Evolutionary conservation across 2,113 vertebrate genomes (phyloP), one percentile per base, ranked within the genome.

Genomic region (Hippotragus niger): DNA sequence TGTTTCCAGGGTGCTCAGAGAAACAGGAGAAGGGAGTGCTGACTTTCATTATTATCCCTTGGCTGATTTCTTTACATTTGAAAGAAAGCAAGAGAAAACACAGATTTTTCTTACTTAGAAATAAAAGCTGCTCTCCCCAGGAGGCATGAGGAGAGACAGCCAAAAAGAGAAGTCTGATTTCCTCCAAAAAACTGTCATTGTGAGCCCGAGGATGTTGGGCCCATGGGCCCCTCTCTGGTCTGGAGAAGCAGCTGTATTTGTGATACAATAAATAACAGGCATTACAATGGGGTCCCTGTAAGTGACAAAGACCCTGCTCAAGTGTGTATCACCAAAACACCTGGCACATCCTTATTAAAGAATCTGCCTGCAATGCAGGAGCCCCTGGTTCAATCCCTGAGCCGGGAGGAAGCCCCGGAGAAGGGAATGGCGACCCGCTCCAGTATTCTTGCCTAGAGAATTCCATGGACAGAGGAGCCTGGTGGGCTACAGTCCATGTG

Each of bases 51-150:
- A 16, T 23, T 40, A 31, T 6, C 7, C 33, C 21, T 8, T 62
- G 27, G 29, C 50, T 50, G 85, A 50, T 57, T 86, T 80, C 58
- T 95, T 95, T 33, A 87, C 47, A 57, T 45, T 27, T 53, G 57
- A 97, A 86, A 90, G 88, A 88, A 74, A 53, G 45, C 11, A 45
- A 89, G 87, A 19, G 43, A 62, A 97, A 92, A 85, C 67, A 50
- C 58, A 27, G 33, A 58, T 57, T 67, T 67, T 53, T 58, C 45
- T 58, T 71, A 43, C 45, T 84, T 96, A 81, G 82, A 94, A 76
- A 91, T 53, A 83, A 86, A 96, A 89, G 16, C 43, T 94, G 2
- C 36, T 96, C 67, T 78, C 55, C 27, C 13, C 47, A 87, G 25
- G 53, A 83, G 47, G 43, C 58, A 62, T 82, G 25, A 91, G 47